Percentiles rank a stretch among this genome's conserved stretches.
Evolutionary conservation across 2,797 vertebrate genomes (phyloP).

Genomic region (Poecilia picta): DNA sequence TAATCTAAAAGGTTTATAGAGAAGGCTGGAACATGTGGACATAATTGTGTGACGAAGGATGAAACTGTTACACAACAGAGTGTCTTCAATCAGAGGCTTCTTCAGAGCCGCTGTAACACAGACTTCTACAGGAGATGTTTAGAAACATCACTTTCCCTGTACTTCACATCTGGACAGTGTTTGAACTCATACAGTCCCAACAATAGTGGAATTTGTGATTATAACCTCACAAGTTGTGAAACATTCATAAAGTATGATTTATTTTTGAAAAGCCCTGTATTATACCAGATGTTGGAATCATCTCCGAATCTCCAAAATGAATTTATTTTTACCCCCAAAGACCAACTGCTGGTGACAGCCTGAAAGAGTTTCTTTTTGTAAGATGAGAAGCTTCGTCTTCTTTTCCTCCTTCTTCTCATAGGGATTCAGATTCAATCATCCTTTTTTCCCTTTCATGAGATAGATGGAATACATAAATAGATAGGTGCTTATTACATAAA

Average conservation of each 20-base stretch:
- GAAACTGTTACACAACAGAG: no score
- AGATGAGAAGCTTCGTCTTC: not conserved
- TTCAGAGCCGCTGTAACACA: no score
- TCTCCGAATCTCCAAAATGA: not conserved
- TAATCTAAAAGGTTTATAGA: not conserved
- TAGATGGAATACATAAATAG: constrained; percentile 1
- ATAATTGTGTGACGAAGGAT: no score
- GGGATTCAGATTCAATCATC: not conserved
- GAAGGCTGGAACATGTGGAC: no score
- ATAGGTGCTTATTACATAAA: not conserved
- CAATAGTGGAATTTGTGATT: not conserved
- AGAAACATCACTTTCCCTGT: not conserved
- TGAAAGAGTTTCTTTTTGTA: not conserved
- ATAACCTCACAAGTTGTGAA: not conserved
- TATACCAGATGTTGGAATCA: not conserved
- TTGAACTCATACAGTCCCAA: not conserved
- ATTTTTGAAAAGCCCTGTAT: not conserved
- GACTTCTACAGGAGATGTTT: not conserved
- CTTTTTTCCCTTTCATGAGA: not conserved
- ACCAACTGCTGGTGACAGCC: not conserved
- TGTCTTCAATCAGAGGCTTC: no score
- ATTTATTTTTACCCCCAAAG: not conserved
- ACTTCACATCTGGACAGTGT: not conserved
- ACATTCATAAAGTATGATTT: not conserved
- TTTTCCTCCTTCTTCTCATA: not conserved